Evolutionary conservation across 2,113 vertebrate genomes (phyloP).

Genomic region (Nanorana parkeri): DNA sequence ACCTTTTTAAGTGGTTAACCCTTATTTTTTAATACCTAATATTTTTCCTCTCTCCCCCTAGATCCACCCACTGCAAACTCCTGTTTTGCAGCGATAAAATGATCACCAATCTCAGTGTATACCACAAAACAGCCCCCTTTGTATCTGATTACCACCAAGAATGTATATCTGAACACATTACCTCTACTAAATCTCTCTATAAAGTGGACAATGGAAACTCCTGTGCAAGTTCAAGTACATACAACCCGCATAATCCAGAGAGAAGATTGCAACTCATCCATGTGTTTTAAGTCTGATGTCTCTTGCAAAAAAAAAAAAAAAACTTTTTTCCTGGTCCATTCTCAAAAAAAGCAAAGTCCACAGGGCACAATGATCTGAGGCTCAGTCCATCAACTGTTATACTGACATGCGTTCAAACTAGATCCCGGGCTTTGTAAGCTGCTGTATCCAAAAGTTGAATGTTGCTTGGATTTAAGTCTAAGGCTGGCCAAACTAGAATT

Average conservation of each 20-base stretch:
- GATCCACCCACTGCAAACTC: constrained; percentile 10
- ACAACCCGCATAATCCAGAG: constrained; percentile 88
- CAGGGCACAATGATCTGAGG: constrained; percentile 21
- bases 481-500: constrained; percentile 95
- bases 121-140: constrained; percentile 51
- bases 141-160: constrained; percentile 26
- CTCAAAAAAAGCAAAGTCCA: constrained; percentile 57
- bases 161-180: constrained; percentile 62
- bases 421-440: constrained; percentile 91
- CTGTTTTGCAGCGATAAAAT: constrained; percentile 65
- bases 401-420: constrained; percentile 95
- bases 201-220: constrained; percentile 73
- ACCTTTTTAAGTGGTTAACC: constrained; percentile 71
- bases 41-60: constrained; percentile 38
- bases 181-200: constrained; percentile 68
- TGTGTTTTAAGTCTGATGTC: constrained; percentile 73
- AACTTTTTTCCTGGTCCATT: constrained; percentile 64
- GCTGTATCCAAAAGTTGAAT: constrained; percentile 96
- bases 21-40: constrained; percentile 66
- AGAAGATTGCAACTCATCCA: constrained; percentile 89
- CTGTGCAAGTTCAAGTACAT: constrained; percentile 84
- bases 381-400: constrained; percentile 91
- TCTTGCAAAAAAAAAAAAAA: constrained; percentile 59
- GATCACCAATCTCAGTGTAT: constrained; percentile 63
- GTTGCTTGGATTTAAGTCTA: constrained; percentile 98